Conservation (phyloP, 2,113 vertebrate genomes). For the Crocuta crocuta region DNA sequence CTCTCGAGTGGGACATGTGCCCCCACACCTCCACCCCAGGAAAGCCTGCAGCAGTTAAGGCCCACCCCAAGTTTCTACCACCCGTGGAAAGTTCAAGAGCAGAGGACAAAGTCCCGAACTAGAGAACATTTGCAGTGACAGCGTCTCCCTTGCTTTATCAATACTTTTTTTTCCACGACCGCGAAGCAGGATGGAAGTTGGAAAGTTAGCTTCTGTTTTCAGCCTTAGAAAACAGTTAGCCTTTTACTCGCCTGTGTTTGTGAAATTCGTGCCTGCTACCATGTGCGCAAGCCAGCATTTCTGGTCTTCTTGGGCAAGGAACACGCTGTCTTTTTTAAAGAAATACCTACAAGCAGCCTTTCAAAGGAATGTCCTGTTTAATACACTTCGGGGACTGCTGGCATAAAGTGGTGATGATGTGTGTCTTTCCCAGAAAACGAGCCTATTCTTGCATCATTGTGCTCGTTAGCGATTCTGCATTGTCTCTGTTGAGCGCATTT, state of each 20-base stretch:
- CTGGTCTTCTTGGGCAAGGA: not conserved
- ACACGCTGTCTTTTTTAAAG: not conserved
- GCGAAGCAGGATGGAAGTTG: not conserved
- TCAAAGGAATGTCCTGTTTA: not conserved
- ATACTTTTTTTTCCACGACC: not conserved
- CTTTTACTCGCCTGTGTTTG: not conserved
- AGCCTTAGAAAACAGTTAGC: not conserved
- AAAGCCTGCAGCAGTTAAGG: not conserved
- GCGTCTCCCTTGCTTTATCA: not conserved
- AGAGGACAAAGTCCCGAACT: no score
- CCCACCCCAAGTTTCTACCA: not conserved
- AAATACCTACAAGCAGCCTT: not conserved
- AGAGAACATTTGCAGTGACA: not conserved
- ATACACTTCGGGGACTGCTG: not conserved
- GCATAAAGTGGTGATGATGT: no score
- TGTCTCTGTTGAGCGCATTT: not conserved
- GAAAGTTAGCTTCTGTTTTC: not conserved
- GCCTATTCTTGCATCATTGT: accelerated
- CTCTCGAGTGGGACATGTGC: no score
- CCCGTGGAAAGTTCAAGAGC: no score
- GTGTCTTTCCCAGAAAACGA: not conserved
- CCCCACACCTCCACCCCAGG: not conserved
- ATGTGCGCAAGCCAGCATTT: not conserved
- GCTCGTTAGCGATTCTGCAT: not conserved
- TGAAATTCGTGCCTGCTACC: not conserved